Base-by-base conservation (phyloP, 2,888 invertebrate species). In the Prenolepis imparis region DNA sequence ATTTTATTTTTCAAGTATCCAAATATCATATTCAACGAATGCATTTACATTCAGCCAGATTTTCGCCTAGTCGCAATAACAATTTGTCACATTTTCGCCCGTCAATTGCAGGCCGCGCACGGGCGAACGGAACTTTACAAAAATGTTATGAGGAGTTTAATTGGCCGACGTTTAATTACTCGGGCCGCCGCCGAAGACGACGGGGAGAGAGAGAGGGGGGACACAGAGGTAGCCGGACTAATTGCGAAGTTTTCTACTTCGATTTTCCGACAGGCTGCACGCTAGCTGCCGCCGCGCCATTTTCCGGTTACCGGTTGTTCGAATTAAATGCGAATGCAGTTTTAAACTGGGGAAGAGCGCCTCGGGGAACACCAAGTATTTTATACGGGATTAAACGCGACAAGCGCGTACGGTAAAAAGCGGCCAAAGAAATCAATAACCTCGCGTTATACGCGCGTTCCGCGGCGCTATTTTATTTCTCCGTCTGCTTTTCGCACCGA, bases 131-230 rank as follows among this genome's bases (percentile, higher is more conserved):
- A 93, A 92, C 91, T 93, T 94, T 92, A 91, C 90, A 93, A 94
- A 94, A 94, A 94, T 93, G 92, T 94, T 94, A 93, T 93, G 93
- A 92, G 89, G 91, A 91, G 91, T 93, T 93, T 92, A 93, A 94
- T 93, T 93, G 90, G 90, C 89, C 88, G 86, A 89, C 91, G 91
- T 92, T 93, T 93, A 93, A 93, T 93, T 92, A 92, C 91, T 85
- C 86, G 86, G 89, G 88, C 90, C 72, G 59, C 44, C 73, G 55
- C 63, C 78, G 81, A 59, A 57, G 74, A 84, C 78, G 83, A 44
- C 72, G 70, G 70, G 28, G 3, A 3, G 28, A 28, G 3, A 28
- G 3, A 28, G 28, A 28, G 28, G 36, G 73, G 67, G 32, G 52
- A 59, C 86, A 80, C 82, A 61, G 57, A 57, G 81, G 59, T 68